Base-by-base conservation (phyloP, 2,797 vertebrate genomes). In the Decapterus maruadsi region DNA sequence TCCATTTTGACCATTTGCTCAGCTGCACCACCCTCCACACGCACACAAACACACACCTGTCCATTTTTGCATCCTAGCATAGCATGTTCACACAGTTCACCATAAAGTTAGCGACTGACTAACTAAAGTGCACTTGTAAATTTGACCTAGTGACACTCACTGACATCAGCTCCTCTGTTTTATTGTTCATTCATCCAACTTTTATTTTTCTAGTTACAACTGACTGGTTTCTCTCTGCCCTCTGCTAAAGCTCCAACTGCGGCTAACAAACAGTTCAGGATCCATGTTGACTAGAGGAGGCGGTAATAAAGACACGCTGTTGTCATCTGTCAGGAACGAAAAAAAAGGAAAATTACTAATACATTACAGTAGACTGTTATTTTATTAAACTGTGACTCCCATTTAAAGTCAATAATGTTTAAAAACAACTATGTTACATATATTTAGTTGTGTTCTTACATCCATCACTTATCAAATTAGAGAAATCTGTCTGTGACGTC, bases 1-100 rank as follows among this genome's bases (percentile, higher is more conserved):
- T n/a, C n/a, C 77, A n/a, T 11, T 20, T 57, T 51, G 34, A 75
- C 61, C 48, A 1, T 74, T 78, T 78, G 62, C 60, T 72, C 48
- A 83, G 8, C 67, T n/a, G 48, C 26, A 0, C 12, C 8, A 34
- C 4, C 20, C 6, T 1, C 1, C 38, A 0, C 22, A 10, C 26
- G 19, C 4, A 38, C 22, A 34, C 31, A 31, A 0, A 31, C 38
- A 0, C 22, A 10, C 26, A 22, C 6, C 38, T 16, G 42, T 8
- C 19, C 1, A 34, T 22, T 43, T 45, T 45, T 26, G 11, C 17
- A 2, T 48, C 34, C n/a, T 16, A 26, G 56, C 16, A 6, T 4
- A 12, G 14, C 40, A n/a, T 12, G 8, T 2, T 0, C 26, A 26
- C 26, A 26, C n/a, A 46, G 26, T 20, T 40, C 16, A 14, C 16